Conservation (phyloP, 2,888 invertebrate genomes). For the Macrophya annulata region DNA sequence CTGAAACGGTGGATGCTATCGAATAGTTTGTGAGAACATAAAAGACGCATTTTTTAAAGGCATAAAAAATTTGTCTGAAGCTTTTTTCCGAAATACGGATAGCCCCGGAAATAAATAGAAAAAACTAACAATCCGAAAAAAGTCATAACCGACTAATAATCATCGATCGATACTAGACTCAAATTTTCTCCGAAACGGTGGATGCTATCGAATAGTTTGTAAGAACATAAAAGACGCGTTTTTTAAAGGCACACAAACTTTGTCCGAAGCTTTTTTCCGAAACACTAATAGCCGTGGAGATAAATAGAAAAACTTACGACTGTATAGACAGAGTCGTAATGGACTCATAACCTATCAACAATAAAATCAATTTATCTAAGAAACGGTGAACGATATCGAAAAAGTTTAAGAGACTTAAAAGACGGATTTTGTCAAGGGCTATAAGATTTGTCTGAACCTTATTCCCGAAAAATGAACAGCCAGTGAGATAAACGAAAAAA, state of each 20-base stretch:
- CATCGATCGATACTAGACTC: neutral
- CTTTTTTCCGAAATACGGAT: neutral
- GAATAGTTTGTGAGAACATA: neutral
- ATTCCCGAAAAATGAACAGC: neutral
- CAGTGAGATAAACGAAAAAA: neutral
- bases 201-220: neutral
- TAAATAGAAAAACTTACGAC: neutral
- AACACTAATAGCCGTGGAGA: neutral
- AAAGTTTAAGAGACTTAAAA: neutral
- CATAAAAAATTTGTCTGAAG: neutral
- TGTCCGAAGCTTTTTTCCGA: neutral
- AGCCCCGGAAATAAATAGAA: neutral
- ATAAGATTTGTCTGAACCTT: neutral
- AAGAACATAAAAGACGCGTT: neutral
- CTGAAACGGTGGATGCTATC: neutral
- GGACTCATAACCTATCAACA: neutral
- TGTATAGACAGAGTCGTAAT: too few relatives aligned
- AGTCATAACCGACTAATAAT: too few relatives aligned
- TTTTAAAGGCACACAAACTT: neutral
- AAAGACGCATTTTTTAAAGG: neutral
- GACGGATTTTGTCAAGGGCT: neutral
- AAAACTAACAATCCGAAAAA: neutral
- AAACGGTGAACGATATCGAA: neutral
- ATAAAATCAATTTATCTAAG: neutral
- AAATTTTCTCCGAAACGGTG: neutral